phyloP scores from a whole-genome alignment of 2,797 vertebrate genomes.

The Sebastes matsubarae region DNA sequence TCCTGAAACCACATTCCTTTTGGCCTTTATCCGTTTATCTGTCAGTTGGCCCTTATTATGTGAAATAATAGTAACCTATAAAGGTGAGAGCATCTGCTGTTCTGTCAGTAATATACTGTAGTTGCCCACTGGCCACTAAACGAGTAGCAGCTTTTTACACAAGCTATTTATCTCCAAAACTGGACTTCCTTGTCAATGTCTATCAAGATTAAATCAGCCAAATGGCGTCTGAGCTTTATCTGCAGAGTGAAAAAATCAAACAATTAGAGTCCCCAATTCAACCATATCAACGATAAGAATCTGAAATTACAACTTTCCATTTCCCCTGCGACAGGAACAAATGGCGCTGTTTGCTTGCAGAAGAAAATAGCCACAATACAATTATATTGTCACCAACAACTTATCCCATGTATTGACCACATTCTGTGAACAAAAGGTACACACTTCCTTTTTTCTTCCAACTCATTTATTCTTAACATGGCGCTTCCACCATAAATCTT shows the following conservation, averaged over 20 bases:
- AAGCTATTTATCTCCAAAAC: slow-evolving; percentile 49
- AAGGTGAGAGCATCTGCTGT: slow-evolving; percentile 24
- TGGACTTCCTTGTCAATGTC: slow-evolving; percentile 58
- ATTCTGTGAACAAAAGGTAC: slow-evolving; percentile 22
- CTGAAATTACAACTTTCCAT: slow-evolving; percentile 71
- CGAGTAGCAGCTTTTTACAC: slow-evolving; percentile 23
- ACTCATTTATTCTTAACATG: slow-evolving; percentile 60
- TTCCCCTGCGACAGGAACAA: slow-evolving; percentile 58
- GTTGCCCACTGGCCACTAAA: slow-evolving; percentile 12
- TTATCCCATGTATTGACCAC: slow-evolving; percentile 53
- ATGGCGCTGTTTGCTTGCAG: slow-evolving; percentile 39
- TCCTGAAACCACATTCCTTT: background rate
- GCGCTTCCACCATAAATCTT: slow-evolving; percentile 56
- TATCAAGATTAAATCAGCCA: slow-evolving; percentile 65
- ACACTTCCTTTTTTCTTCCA: background rate
- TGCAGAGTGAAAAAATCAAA: slow-evolving; percentile 29
- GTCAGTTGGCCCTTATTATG: slow-evolving; percentile 13
- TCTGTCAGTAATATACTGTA: slow-evolving; percentile 23
- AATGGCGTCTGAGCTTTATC: slow-evolving; percentile 67
- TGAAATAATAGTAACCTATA: slow-evolving; percentile 34
- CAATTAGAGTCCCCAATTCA: slow-evolving; percentile 62
- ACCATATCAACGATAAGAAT: slow-evolving; percentile 72
- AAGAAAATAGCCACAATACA: slow-evolving; percentile 55
- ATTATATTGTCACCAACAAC: slow-evolving; percentile 69
- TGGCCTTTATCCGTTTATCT: slow-evolving; percentile 26